Base-by-base conservation (phyloP, 2,113 vertebrate genomes). In the Cromileptes altivelis region DNA sequence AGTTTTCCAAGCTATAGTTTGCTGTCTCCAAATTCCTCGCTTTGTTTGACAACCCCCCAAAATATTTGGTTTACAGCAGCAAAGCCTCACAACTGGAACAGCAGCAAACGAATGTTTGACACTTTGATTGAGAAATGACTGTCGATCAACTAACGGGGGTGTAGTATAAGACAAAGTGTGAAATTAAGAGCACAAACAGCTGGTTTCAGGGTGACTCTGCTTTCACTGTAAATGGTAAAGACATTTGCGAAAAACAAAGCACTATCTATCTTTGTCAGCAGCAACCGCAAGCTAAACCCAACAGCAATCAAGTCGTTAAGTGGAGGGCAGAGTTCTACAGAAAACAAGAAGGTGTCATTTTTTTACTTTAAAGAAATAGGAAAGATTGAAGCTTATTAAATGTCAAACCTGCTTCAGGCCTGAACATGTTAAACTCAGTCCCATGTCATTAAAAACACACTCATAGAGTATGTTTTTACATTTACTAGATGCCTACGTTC, bases 401-500 rank as follows among this genome's bases (percentile, higher is more conserved):
- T 68, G 56, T 49, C 19, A 75, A 47, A 55, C 11, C 47, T 9
- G 52, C 84, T 53, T 70, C 57, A 88, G 67, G 75, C 52, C 40
- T 27, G 23, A 47, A 30, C 21, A 30, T 70, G 65, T 68, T 37
- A 70, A 52, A 71, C 17, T 58, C 21, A 80, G 56, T 50, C 18
- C 8, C 12, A 13, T 45, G 40, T 50, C 42, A 30, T 25, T 37
- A 37, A 37, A 27, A 11, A 81, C 13, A 18, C 9, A 25, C 45
- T 61, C 45, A 55, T 19, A 75, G 1, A 37, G 62, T 49, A 53
- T 11, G 18, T 70, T 70, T 75, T 70, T 53, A 67, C 7, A 69
- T 69, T 67, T 18, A 49, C 57, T 30, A 52, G 52, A 79, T 52
- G 21, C 61, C 74, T 63, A 81, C 75, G 82, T 70, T 74, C 37